Evolutionary conservation across 2,797 vertebrate species (phyloP), one percentile per base, ranked within the genome.

Genomic region (Melanogrammus aeglefinus): DNA sequence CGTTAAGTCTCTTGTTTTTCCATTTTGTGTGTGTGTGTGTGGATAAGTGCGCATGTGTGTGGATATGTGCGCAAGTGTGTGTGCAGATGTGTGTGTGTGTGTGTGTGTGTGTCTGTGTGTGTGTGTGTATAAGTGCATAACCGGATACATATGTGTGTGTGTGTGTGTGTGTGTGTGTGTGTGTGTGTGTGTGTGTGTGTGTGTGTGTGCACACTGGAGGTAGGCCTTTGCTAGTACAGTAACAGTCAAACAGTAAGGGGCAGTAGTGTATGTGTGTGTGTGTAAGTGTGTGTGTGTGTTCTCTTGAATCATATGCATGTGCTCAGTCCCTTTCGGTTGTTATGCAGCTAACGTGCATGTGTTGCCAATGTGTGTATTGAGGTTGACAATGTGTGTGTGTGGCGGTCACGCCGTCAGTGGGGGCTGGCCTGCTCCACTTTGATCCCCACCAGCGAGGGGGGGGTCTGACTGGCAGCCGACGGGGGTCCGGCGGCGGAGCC

Each of bases 381-480:
- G 12, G 75, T n/a, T 35, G 10, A 36, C 18, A n/a, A 14, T 10
- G 76, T 27, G 3, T 73, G 29, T 24, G 9, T 27, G 31, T 57
- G 39, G n/a, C n/a, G n/a, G n/a, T n/a, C n/a, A n/a, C n/a, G n/a
- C 33, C 16, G 79, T 92, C 91, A 95, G 91, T 94, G 92, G 0
- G 92, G 90, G 69, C 89, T 92, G 2, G 94, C 88, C 51, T 95
- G 94, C 85, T 96, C 96, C 78, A 94, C 90, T 66, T 95, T 94
- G 73, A 95, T 88, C 76, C 95, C 95, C 1, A 96, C 91, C 86
- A 97, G 89, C 3, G 96, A 95, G 0, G 95, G 95, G 71, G 94
- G 94, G 89, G 95, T 92, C 77, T 89, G 87, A 5, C 82, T 79
- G 14, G 90, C 83, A 18, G 82, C 72, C 8, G 80, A 18, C 70